phyloP scores from a whole-genome alignment of 2,113 vertebrate genomes.

The Arvicanthis niloticus region DNA sequence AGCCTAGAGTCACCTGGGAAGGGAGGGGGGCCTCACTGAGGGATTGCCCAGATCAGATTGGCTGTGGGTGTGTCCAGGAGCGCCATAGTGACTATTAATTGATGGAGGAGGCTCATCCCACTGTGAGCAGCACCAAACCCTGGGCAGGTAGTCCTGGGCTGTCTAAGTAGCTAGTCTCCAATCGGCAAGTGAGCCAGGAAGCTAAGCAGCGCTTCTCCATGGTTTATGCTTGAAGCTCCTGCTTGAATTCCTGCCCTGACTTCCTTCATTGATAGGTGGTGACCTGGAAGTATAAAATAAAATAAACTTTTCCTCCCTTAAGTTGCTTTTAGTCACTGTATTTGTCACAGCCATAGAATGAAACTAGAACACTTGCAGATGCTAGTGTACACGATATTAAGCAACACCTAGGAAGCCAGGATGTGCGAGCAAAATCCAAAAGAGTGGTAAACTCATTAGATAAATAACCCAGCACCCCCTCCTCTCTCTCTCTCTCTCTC shows the following conservation, averaged over 20 bases:
- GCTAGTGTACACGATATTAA: not conserved
- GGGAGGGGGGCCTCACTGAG: not conserved
- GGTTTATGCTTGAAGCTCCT: not conserved
- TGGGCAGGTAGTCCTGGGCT: not conserved
- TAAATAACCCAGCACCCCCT: not conserved
- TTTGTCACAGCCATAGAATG: not conserved
- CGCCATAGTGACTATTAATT: not conserved
- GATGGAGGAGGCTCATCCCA: not conserved
- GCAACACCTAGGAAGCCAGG: not conserved
- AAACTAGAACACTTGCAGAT: not conserved
- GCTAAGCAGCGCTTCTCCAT: not conserved
- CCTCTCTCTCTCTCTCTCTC: no score
- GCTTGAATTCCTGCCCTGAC: not conserved
- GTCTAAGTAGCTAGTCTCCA: not conserved
- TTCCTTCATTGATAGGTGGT: not conserved
- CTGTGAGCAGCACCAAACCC: not conserved
- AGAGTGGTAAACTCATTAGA: not conserved
- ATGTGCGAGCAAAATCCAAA: not conserved
- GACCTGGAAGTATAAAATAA: not conserved
- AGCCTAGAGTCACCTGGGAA: not conserved
- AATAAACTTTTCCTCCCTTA: not conserved
- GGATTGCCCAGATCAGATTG: not conserved
- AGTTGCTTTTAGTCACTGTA: not conserved
- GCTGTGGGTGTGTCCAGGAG: not conserved
- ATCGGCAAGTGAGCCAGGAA: not conserved